Evolutionary conservation across 2,888 invertebrate genomes (phyloP).

Genomic region (Drosophila robusta): DNA sequence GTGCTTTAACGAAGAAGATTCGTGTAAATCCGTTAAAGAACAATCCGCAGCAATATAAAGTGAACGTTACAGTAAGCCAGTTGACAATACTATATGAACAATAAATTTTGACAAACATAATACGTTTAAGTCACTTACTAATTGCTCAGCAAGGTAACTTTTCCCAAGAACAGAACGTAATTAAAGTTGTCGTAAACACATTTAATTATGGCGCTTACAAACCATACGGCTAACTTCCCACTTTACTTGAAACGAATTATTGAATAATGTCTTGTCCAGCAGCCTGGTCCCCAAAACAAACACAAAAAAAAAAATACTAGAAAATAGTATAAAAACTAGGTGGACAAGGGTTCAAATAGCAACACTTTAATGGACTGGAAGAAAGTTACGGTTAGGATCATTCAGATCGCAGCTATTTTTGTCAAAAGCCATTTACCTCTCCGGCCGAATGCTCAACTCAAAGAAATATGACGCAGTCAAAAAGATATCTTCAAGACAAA

Average conservation of each 20-base stretch:
- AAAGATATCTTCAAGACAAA: no score
- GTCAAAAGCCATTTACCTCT: slow-evolving; percentile 1
- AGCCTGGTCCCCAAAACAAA: no score
- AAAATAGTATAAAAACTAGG: background rate
- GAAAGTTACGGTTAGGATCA: slow-evolving; percentile 42
- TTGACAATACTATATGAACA: slow-evolving; percentile 11
- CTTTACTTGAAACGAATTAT: slow-evolving; percentile 47
- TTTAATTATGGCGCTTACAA: slow-evolving; percentile 48
- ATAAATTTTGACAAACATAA: slow-evolving; percentile 7
- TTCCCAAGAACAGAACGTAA: slow-evolving; percentile 56
- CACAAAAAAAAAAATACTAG: no score
- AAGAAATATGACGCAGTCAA: background rate
- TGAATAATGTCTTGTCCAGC: slow-evolving; percentile 48
- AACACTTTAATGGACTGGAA: slow-evolving; percentile 7
- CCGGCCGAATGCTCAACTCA: background rate
- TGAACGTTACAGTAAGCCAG: background rate
- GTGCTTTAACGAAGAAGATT: slow-evolving; percentile 73
- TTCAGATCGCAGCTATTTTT: slow-evolving; percentile 20
- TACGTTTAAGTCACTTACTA: slow-evolving; percentile 15
- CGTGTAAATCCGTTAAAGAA: slow-evolving; percentile 43
- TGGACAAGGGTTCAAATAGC: slow-evolving; percentile 14
- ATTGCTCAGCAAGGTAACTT: slow-evolving; percentile 18
- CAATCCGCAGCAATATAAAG: slow-evolving; percentile 6
- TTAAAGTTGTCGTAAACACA: slow-evolving; percentile 55
- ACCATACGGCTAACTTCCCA: slow-evolving; percentile 23